Base-by-base conservation (phyloP, 2,888 invertebrate species). In the Hypomecis punctinalis region DNA sequence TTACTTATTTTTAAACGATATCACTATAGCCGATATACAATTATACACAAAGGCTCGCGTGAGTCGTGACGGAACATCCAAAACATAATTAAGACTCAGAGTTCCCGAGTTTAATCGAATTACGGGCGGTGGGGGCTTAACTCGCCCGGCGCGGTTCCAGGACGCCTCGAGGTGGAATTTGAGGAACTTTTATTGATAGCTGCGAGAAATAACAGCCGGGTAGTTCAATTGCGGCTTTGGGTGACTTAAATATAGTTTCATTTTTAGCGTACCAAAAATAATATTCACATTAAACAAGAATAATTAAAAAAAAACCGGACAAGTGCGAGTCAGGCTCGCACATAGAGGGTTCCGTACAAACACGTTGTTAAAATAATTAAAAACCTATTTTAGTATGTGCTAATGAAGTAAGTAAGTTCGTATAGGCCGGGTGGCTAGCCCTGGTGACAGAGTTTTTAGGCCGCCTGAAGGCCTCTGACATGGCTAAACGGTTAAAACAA, bases 51-150 rank as follows among this genome's bases (percentile, higher is more conserved):
- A 57, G 54, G 45, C 70, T 76, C 61, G 75, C 75, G 79, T 80
- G 81, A 76, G 67, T 67, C 59, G 63, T 56, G 64, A 69, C 71
- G 65, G 66, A 70, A 69, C 71, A 64, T 61, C 70, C 74, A 63
- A 76, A 80, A 81, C 82, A 79, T 80, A 82, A 83, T 85, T 82
- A 80, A 81, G 78, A 77, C 76, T 74, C 70, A 75, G 74, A 83
- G 84, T 86, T 84, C 72, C 73, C 75, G 79, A 85, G 76, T 86
- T 87, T 83, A 85, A 86, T 86, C 82, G 81, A 85, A 87, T 87
- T 83, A 86, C 83, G 75, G 76, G 74, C 33, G 48, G 71, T 67
- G 74, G 76, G 74, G 77, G 79, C 79, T 81, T 80, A 80, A 77
- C 77, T 78, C 69, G 75, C 78, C 72, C 72, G 76, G 76, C 76